These are phyloP conservation scores for Spinibarbus caldwelli DNA, from an alignment of 2,797 vertebrate species.

Conservation along the genomic window DNA sequence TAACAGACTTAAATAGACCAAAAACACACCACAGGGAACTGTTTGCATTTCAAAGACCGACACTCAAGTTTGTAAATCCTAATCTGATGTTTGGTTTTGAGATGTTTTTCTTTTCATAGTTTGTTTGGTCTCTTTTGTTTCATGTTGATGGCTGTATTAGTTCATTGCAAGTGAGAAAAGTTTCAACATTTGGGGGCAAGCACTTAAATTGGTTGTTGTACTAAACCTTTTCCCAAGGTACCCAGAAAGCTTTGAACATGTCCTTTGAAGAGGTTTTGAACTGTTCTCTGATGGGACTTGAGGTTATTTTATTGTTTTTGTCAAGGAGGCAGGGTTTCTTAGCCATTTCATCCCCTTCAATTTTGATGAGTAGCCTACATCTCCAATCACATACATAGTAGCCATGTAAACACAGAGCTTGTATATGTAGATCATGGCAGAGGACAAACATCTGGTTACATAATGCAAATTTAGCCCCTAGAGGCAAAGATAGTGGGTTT, in stretches of 20 bases:
- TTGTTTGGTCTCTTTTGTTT: conserved; percentile 35
- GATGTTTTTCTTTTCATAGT: not conserved
- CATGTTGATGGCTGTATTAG: conserved; percentile 8
- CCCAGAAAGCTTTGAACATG: not conserved
- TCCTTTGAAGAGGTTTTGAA: conserved; percentile 27
- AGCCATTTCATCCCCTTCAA: conserved; percentile 4
- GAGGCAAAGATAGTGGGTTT: conserved; percentile 34
- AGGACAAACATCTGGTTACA: conserved; percentile 47
- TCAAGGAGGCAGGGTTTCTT: not conserved
- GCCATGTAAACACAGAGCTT: conserved; percentile 43
- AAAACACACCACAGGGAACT: conserved; percentile 36
- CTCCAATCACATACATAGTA: conserved; percentile 20
- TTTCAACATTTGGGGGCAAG: conserved; percentile 18
- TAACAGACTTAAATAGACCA: conserved; percentile 35
- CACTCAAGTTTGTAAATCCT: conserved; percentile 35
- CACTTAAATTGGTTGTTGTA: conserved; percentile 33
- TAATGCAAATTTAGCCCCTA: conserved; percentile 39
- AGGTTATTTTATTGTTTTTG: conserved; percentile 26
- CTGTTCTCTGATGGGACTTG: not conserved
- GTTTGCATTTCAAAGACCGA: conserved; percentile 44
- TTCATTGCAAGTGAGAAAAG: conserved; percentile 5
- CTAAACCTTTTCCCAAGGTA: conserved; percentile 28
- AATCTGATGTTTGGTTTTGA: conserved; percentile 25
- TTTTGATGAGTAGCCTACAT: conserved; percentile 52
- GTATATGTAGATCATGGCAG: conserved; percentile 47